Evolutionary conservation across 2,888 invertebrate species (phyloP), one percentile per base, ranked within the genome.

Genomic region (Pantelozetes paolii): DNA sequence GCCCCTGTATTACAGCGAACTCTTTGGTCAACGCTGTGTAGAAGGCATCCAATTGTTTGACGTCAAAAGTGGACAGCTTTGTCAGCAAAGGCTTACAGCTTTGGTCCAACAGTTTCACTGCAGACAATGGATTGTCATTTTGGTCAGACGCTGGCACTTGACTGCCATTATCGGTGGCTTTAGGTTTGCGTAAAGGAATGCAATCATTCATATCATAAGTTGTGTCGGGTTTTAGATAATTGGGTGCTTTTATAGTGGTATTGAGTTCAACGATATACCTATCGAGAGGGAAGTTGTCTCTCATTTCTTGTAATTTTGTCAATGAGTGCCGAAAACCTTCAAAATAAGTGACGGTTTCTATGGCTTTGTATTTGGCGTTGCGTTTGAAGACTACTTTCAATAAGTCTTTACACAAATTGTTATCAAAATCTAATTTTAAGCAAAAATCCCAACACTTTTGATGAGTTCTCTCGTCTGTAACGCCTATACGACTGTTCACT

Each of bases 291-390:
- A 91, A 85, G 40, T 85, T 84, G 8, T 85, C 82, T 26, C 83
- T 79, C 57, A 83, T 85, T 0, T 82, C 82, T 79, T 89, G 86
- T 32, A 93, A 80, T n/a, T 88, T 89, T 77, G 85, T 85, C 72
- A 91, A 83, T 0, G 91, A 89, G 79, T 89, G 88, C 76, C 88
- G 85, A 80, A 92, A 92, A 0, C 92, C 90, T 80, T 92, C 92
- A 80, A 92, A 91, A 81, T 89, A 93, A 0, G 89, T 88, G 71
- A 87, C 88, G 71, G 90, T 88, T 81, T 92, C 91, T 1, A 90
- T 86, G 89, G 92, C 89, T 0, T 87, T 79, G 76, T 64, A 64
- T 6, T n/a, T 30, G 20, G n/a, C 15, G n/a, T 36, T 8, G 8
- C 36, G 36, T 18, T n/a, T 64, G 5, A 64, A 11, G 1, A 36